Conservation (phyloP, 2,113 vertebrate genomes). For the Sigmodon hispidus region DNA sequence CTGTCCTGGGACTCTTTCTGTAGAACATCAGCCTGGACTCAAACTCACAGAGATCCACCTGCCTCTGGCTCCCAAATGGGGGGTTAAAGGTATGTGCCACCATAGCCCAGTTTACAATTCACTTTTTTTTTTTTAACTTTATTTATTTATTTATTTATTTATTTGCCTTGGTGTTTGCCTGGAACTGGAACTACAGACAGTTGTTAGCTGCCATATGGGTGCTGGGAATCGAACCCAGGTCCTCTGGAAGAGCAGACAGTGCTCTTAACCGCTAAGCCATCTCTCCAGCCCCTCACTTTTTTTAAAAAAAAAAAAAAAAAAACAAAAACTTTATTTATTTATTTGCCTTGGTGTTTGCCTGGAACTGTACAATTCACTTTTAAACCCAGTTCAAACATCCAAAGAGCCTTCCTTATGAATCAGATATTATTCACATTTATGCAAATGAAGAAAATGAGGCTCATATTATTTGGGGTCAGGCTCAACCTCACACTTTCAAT, state of each 20-base stretch:
- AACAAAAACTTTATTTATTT: too few relatives aligned
- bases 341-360: too few relatives aligned
- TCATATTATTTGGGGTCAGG: not conserved
- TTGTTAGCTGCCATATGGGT: too few relatives aligned
- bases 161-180: too few relatives aligned
- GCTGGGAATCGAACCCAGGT: too few relatives aligned
- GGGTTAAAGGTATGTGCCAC: not conserved
- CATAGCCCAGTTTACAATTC: not conserved
- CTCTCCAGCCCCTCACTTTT: too few relatives aligned
- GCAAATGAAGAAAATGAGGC: not conserved
- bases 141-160: too few relatives aligned
- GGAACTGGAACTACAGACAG: too few relatives aligned
- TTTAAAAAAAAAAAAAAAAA: too few relatives aligned
- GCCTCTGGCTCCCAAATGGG: not conserved
- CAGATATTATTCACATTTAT: not conserved
- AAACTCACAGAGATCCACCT: not conserved
- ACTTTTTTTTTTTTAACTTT: too few relatives aligned
- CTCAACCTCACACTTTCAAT: not conserved
- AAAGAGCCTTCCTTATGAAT: conserved; percentile 19
- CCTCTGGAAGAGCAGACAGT: too few relatives aligned
- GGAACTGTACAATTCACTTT: conserved; percentile 45
- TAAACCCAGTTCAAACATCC: conserved; percentile 51
- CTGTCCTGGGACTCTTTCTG: not conserved
- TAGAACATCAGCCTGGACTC: not conserved
- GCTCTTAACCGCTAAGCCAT: too few relatives aligned